phyloP scores from a whole-genome alignment of 2,797 vertebrate species.

The Periparus ater region DNA sequence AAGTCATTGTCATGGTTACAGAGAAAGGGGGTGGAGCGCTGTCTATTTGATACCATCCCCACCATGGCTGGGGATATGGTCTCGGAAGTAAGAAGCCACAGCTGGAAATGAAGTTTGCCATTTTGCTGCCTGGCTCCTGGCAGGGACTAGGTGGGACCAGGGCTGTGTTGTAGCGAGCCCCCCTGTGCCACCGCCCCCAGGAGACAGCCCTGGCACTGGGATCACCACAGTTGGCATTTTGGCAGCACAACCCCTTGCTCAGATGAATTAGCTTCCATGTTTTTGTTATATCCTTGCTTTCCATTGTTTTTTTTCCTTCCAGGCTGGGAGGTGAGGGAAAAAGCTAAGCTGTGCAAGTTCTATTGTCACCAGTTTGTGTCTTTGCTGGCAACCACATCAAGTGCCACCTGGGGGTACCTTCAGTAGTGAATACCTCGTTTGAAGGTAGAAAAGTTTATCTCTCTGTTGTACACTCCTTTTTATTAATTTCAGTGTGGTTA shows the following conservation, averaged over 20 bases:
- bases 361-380: background rate
- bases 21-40: fast-evolving
- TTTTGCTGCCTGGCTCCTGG: background rate
- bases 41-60: too few species aligned
- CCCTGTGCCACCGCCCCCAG: fast-evolving
- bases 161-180: background rate
- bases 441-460: background rate
- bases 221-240: fast-evolving
- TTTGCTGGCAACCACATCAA: background rate
- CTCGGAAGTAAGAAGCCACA: background rate
- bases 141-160: background rate
- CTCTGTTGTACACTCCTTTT: background rate
- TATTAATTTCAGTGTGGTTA: background rate
- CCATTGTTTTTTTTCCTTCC: fast-evolving
- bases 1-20: background rate
- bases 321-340: background rate
- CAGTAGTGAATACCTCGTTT: background rate
- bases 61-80: background rate
- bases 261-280: background rate
- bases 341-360: background rate
- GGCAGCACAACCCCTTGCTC: background rate
- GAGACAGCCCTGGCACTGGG: background rate
- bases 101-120: background rate
- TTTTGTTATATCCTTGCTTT: background rate
- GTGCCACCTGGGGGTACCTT: too few species aligned